phyloP scores from a whole-genome alignment of 2,797 vertebrate genomes.

The Pangasius macronema region DNA sequence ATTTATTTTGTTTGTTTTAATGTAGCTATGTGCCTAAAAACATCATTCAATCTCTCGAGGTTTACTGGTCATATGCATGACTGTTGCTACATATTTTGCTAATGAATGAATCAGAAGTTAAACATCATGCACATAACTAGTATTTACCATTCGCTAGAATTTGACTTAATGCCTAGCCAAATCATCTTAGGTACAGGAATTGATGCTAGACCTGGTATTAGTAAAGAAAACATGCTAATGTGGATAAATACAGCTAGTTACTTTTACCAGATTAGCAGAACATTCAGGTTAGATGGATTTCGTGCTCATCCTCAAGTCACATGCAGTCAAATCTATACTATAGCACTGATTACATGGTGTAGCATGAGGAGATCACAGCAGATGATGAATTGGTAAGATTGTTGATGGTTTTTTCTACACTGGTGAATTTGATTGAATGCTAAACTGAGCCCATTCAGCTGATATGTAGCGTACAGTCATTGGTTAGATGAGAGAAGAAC shows the following conservation, averaged over 20 bases:
- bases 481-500: neutral
- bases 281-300: neutral
- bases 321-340: neutral
- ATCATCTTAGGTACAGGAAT: neutral
- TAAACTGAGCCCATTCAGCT: neutral
- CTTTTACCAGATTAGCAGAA: neutral
- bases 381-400: neutral
- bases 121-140: neutral
- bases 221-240: neutral
- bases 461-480: neutral
- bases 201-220: neutral
- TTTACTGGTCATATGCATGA: neutral
- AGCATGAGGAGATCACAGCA: neutral
- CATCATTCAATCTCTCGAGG: neutral
- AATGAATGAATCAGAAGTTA: neutral
- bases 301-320: neutral
- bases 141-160: neutral
- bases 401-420: neutral
- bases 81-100: neutral
- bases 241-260: neutral
- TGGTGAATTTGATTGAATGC: neutral
- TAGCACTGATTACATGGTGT: neutral
- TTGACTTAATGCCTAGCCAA: neutral
- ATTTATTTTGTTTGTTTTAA: neutral
- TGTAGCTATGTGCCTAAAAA: neutral